Evolutionary conservation across 2,888 invertebrate genomes (phyloP).

Genomic region (Epirrhoe alternata): DNA sequence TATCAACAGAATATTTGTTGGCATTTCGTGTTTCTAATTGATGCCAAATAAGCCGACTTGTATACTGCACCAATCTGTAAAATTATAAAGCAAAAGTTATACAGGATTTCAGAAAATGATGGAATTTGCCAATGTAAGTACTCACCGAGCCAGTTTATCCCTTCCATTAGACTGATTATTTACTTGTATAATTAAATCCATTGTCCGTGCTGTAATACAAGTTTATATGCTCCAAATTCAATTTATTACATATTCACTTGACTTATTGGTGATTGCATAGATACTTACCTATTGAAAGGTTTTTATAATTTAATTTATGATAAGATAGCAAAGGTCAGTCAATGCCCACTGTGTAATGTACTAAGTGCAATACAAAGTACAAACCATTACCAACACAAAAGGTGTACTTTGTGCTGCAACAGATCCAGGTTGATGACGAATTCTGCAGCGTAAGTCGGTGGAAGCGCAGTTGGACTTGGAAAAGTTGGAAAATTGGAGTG

Average conservation of each 20-base stretch:
- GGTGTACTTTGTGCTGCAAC: too few relatives aligned
- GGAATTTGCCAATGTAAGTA: slow-evolving; percentile 14
- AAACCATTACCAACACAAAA: background rate
- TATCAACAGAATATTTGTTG: slow-evolving; percentile 88
- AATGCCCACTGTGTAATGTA: background rate
- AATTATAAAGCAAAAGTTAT: background rate
- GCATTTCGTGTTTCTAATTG: slow-evolving; percentile 87
- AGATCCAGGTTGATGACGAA: background rate
- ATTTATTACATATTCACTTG: background rate
- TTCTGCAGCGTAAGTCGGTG: too few relatives aligned
- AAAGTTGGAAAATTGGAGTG: too few relatives aligned
- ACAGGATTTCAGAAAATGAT: background rate
- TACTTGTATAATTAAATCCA: slow-evolving; percentile 81
- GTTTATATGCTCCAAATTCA: background rate
- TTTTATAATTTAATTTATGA: background rate
- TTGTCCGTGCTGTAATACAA: slow-evolving; percentile 39
- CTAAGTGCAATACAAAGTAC: background rate
- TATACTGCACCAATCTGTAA: slow-evolving; percentile 92
- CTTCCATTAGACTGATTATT: slow-evolving; percentile 84
- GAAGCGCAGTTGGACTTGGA: too few relatives aligned
- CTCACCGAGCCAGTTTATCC: slow-evolving; percentile 84
- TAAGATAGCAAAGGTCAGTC: background rate
- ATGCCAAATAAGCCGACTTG: slow-evolving; percentile 92
- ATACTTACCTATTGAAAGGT: background rate
- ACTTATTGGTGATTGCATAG: background rate